Evolutionary conservation across 2,888 invertebrate genomes (phyloP).

Genomic region (Melanchra persicariae): DNA sequence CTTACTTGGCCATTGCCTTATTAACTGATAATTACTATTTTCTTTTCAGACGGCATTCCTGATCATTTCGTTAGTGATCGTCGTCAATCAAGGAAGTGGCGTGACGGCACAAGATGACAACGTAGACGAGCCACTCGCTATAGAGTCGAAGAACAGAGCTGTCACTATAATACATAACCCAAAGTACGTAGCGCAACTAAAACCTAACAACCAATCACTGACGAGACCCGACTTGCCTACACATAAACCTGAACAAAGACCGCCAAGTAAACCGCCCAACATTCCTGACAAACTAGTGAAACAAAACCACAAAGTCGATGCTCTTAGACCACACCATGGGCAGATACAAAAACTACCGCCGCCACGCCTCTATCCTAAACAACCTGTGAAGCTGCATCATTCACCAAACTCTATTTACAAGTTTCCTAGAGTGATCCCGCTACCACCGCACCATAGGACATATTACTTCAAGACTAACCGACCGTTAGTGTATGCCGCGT

Average conservation of each 20-base stretch:
- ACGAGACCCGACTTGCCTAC: slow-evolving; percentile 70
- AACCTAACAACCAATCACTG: slow-evolving; percentile 63
- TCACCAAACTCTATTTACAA: slow-evolving; percentile 80
- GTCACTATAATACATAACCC: slow-evolving; percentile 79
- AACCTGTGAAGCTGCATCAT: slow-evolving; percentile 72
- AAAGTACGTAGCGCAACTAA: slow-evolving; percentile 76
- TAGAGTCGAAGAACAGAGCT: slow-evolving; percentile 82
- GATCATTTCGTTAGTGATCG: slow-evolving; percentile 87
- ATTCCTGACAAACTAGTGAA: slow-evolving; percentile 74
- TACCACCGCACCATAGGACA: slow-evolving; percentile 72
- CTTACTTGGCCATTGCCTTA: neutral
- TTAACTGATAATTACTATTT: slow-evolving; percentile 47
- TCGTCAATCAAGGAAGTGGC: slow-evolving; percentile 83
- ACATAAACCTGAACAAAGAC: slow-evolving; percentile 75
- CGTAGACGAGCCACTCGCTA: slow-evolving; percentile 82
- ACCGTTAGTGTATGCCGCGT: slow-evolving; percentile 76
- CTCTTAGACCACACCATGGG: slow-evolving; percentile 75
- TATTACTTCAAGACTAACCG: slow-evolving; percentile 72
- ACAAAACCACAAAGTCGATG: slow-evolving; percentile 73
- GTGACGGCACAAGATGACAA: slow-evolving; percentile 79
- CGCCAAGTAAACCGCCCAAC: slow-evolving; percentile 84
- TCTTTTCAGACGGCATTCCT: slow-evolving; percentile 87
- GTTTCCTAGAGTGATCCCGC: slow-evolving; percentile 81
- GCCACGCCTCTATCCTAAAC: slow-evolving; percentile 76
- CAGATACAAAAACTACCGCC: slow-evolving; percentile 74